Evolutionary conservation across 2,888 invertebrate genomes (phyloP).

Genomic region (Macrophya annulata): DNA sequence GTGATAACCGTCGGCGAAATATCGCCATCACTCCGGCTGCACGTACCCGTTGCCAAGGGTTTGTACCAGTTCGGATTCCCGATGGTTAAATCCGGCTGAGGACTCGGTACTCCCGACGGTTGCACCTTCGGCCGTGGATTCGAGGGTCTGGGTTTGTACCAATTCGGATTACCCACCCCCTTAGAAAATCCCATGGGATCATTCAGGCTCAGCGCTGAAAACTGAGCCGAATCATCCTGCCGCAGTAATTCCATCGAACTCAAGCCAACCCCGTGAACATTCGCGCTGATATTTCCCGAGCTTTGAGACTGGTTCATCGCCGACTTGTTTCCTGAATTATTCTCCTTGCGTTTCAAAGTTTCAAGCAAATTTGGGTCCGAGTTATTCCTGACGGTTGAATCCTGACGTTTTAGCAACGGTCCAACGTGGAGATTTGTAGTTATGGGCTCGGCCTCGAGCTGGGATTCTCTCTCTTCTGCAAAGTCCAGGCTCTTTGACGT

Average conservation of each 20-base stretch:
- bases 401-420: slow-evolving; percentile 71
- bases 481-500: slow-evolving; percentile 71
- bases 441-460: slow-evolving; percentile 65
- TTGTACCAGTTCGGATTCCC: slow-evolving; percentile 74
- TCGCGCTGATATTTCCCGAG: slow-evolving; percentile 44
- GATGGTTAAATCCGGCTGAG: slow-evolving; percentile 62
- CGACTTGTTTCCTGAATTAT: slow-evolving; percentile 39
- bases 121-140: slow-evolving; percentile 12
- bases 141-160: slow-evolving; percentile 60
- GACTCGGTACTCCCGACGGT: slow-evolving; percentile 59
- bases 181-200: not conserved
- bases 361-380: slow-evolving; percentile 72
- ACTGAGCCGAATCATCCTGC: slow-evolving; percentile 63
- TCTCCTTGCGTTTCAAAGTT: slow-evolving; percentile 70
- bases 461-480: slow-evolving; percentile 68
- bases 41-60: slow-evolving; percentile 57
- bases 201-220: slow-evolving; percentile 70
- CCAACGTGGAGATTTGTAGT: slow-evolving; percentile 76
- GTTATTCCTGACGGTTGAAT: slow-evolving; percentile 68
- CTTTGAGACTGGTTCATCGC: slow-evolving; percentile 48
- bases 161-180: slow-evolving; percentile 64
- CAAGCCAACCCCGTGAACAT: slow-evolving; percentile 57
- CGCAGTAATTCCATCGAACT: slow-evolving; percentile 56
- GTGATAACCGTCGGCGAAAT: slow-evolving; percentile 62
- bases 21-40: slow-evolving; percentile 61